These are phyloP conservation scores for Uropsilus gracilis DNA, from an alignment of 2,113 vertebrate genomes.

Conservation along the genomic window DNA sequence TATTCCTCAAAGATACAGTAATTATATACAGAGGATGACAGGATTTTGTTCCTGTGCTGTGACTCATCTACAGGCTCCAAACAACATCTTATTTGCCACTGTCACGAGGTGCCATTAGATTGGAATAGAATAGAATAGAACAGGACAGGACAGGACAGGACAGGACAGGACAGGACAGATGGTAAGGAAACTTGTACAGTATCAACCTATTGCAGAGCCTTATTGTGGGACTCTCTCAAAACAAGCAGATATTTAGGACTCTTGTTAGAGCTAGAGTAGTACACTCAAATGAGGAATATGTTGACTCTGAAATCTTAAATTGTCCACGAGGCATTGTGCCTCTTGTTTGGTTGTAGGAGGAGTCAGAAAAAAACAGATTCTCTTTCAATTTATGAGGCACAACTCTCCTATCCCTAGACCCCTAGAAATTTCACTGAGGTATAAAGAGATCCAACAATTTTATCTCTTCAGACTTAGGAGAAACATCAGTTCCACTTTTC, in stretches of 20 bases:
- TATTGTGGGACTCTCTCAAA: background rate
- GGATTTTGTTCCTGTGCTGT: background rate
- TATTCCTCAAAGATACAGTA: conserved; percentile 38
- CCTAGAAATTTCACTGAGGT: background rate
- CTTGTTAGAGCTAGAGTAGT: background rate
- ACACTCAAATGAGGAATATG: background rate
- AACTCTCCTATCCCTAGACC: background rate
- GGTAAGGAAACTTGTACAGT: background rate
- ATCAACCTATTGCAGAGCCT: too few relatives aligned
- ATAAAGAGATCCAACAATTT: background rate
- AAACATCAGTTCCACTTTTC: background rate
- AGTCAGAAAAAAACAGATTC: background rate
- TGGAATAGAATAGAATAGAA: background rate
- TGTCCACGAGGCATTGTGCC: background rate
- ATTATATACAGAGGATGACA: background rate
- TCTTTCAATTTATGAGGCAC: background rate
- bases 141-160: too few relatives aligned
- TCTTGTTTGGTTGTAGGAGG: background rate
- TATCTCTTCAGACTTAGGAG: background rate
- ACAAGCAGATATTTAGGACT: background rate
- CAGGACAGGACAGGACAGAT: too few relatives aligned
- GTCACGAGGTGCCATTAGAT: background rate
- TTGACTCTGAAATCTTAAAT: conserved; percentile 19
- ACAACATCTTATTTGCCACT: background rate
- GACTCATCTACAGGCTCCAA: background rate